These are phyloP conservation scores for Dorcus hopei DNA, from an alignment of 2,888 invertebrate genomes.

Conservation along the genomic window DNA sequence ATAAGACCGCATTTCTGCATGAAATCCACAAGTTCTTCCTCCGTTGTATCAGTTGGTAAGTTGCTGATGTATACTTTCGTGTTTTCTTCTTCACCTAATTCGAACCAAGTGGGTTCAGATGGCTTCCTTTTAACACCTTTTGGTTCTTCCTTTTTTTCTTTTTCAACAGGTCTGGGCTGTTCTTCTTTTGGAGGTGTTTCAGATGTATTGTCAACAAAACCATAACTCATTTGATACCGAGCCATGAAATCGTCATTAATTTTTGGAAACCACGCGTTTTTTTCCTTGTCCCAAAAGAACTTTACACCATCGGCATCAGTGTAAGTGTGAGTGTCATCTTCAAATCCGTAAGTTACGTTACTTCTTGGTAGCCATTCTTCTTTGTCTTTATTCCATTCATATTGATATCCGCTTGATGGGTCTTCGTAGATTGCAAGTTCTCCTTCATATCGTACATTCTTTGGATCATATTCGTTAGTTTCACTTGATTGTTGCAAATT, in stretches of 20 bases:
- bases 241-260: conserved; percentile 96
- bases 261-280: conserved; percentile 95
- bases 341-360: conserved; percentile 60
- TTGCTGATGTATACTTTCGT: conserved; percentile 96
- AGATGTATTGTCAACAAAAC: conserved; percentile 66
- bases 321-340: conserved; percentile 75
- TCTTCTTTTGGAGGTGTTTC: conserved; percentile 28
- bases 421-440: conserved; percentile 73
- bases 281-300: conserved; percentile 87
- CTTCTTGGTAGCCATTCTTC: conserved; percentile 56
- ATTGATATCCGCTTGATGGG: conserved; percentile 64
- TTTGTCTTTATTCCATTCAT: conserved; percentile 61
- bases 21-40: conserved; percentile 85
- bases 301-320: conserved; percentile 84
- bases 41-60: conserved; percentile 82
- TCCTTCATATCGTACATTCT: conserved; percentile 68
- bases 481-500: not conserved
- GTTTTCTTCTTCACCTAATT: conserved; percentile 81
- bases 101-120: conserved; percentile 76
- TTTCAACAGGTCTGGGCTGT: conserved; percentile 30
- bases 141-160: conserved; percentile 40
- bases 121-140: conserved; percentile 50
- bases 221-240: conserved; percentile 92
- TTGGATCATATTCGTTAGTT: conserved; percentile 31
- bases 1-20: conserved; percentile 97